Evolutionary conservation across 2,888 invertebrate genomes (phyloP).

Genomic region (Apamea epomidion): DNA sequence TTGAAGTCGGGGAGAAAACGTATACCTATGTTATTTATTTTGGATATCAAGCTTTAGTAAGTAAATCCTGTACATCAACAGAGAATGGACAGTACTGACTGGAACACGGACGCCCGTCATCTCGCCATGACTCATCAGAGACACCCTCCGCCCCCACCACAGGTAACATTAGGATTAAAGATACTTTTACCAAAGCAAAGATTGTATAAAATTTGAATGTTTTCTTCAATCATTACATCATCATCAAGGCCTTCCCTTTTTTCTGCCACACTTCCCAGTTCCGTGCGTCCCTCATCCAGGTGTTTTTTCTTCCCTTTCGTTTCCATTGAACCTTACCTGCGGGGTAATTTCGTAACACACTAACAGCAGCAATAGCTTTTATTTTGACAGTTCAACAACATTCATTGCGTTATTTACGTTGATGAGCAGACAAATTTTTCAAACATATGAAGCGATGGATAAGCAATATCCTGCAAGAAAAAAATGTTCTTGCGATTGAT

Average conservation of each 20-base stretch:
- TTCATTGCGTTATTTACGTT: too few relatives aligned
- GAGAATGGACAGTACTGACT: slow-evolving; percentile 92
- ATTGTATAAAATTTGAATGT: neutral
- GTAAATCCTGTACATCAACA: slow-evolving; percentile 75
- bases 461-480: too few relatives aligned
- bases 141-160: slow-evolving; percentile 55
- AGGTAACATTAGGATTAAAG: slow-evolving; percentile 6
- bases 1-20: neutral
- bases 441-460: too few relatives aligned
- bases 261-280: neutral
- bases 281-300: neutral
- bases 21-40: neutral
- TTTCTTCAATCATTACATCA: neutral
- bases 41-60: neutral
- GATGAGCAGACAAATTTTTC: too few relatives aligned
- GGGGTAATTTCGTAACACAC: too few relatives aligned
- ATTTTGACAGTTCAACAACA: too few relatives aligned
- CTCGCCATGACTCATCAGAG: slow-evolving; percentile 78
- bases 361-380: too few relatives aligned
- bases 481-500: too few relatives aligned
- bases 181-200: neutral
- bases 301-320: too few relatives aligned
- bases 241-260: neutral
- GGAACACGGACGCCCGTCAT: slow-evolving; percentile 88
- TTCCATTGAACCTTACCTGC: neutral